Conservation (phyloP, 2,888 invertebrate genomes). For the Melikaiella ostensackeni region DNA sequence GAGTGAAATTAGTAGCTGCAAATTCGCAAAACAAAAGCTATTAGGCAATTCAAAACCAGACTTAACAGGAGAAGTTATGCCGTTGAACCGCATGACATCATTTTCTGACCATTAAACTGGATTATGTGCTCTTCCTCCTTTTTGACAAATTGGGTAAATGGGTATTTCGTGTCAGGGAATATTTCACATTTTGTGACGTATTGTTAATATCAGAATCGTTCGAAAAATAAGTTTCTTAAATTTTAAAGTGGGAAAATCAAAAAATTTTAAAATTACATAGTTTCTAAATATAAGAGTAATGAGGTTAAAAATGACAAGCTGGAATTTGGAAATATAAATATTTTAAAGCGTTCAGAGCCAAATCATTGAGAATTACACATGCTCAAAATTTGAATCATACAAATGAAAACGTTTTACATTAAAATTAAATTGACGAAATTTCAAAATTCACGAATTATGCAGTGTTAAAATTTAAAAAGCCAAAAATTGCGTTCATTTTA, state of each 20-base stretch:
- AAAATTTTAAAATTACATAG: no score
- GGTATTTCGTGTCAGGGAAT: not conserved
- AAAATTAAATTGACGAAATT: not conserved
- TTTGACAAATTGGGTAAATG: conserved; percentile 3
- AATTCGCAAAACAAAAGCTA: conserved; percentile 28
- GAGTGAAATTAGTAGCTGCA: not conserved
- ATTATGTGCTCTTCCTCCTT: conserved; percentile 13
- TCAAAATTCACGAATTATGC: not conserved
- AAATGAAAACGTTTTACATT: not conserved
- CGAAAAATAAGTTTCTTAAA: no score
- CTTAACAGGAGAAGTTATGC: not conserved
- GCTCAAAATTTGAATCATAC: no score
- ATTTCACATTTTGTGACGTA: not conserved
- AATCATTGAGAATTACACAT: no score
- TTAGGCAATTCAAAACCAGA: not conserved
- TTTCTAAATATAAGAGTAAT: no score
- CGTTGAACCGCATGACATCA: conserved; percentile 12
- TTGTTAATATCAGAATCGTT: not conserved
- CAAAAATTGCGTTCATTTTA: not conserved
- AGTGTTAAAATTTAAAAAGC: no score
- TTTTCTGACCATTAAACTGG: conserved; percentile 13
- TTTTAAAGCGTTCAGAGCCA: no score
- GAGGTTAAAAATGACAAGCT: no score
- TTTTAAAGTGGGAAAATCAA: no score
- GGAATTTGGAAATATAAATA: no score